Evolutionary conservation across 2,797 vertebrate genomes (phyloP).

Genomic region (Notamacropus eugenii): DNA sequence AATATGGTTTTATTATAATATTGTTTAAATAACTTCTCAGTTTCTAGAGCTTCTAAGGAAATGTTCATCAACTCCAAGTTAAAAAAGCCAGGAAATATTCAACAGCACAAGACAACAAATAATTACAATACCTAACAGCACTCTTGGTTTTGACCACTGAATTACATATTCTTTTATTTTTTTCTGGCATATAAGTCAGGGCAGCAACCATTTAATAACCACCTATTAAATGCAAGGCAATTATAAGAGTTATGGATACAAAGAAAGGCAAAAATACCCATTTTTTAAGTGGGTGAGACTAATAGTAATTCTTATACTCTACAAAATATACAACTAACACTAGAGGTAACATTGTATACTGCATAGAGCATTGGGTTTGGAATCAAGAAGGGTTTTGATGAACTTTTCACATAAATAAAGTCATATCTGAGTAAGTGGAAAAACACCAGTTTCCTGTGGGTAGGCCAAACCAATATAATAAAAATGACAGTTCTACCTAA

Average conservation of each 20-base stretch:
- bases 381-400: not conserved
- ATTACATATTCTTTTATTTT: not conserved
- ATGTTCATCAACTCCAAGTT: not conserved
- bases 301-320: not conserved
- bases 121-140: not conserved
- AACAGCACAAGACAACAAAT: not conserved
- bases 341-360: not conserved
- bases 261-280: not conserved
- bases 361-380: not conserved
- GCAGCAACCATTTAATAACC: not conserved
- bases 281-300: not conserved
- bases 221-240: not conserved
- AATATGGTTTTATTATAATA: not conserved
- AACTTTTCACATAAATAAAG: too few relatives aligned
- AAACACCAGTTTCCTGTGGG: too few relatives aligned
- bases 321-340: not conserved
- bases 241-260: not conserved
- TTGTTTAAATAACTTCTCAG: not conserved
- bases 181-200: not conserved
- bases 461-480: too few relatives aligned
- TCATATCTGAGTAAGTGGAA: too few relatives aligned
- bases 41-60: not conserved
- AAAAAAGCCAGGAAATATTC: not conserved
- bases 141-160: not conserved
- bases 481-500: too few relatives aligned